Base-by-base conservation (phyloP, 2,888 invertebrate genomes). In the Eueremaeus valkanovi region DNA sequence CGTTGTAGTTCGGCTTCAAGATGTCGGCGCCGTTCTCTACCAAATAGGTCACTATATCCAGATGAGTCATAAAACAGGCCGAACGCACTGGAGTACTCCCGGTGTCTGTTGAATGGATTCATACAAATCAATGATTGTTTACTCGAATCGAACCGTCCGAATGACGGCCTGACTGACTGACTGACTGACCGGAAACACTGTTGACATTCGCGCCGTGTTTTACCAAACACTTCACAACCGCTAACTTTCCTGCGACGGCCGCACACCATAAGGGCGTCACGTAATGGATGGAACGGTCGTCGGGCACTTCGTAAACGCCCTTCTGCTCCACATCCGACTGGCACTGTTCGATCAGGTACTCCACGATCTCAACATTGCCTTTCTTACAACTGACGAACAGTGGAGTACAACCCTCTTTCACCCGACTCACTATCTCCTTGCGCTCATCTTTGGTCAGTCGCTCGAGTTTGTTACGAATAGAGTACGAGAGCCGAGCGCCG, bases 201-300 rank as follows among this genome's bases (percentile, higher is more conserved):
- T 95, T 90, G n/a, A 95, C 88, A 82, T 90, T 87, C 49, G 94
- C 94, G 76, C 91, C 92, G 80, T 91, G 88, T 77, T 88, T 87
- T 27, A 92, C 87, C 75, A 95, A 87, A 83, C 88, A 89, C 82
- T 90, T 89, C 73, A 95, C 89, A 79, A 92, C 90, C 58, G 87
- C 86, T 18, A 93, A 83, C 79, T 90, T 90, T 18, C 93, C 93
- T 8, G 91, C 90, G 0, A 95, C 95, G 3, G 93, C 91, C 1
- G 95, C 93, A 85, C 91, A 91, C 95, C 95, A 95, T 76, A 95
- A 85, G 36, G 95, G 93, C 18, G 93, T 92, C 2, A 92, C 94
- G 81, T 87, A 87, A 85, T 94, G 94, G 40, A 88, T 88, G 42
- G 90, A 88, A 81, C 88, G 88, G 82, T 93, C 94, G 83, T 92